Percentiles rank a stretch among this genome's conserved stretches.
phyloP scores from a whole-genome alignment of 1,140 invertebrate species.

The Lineus longissimus region DNA sequence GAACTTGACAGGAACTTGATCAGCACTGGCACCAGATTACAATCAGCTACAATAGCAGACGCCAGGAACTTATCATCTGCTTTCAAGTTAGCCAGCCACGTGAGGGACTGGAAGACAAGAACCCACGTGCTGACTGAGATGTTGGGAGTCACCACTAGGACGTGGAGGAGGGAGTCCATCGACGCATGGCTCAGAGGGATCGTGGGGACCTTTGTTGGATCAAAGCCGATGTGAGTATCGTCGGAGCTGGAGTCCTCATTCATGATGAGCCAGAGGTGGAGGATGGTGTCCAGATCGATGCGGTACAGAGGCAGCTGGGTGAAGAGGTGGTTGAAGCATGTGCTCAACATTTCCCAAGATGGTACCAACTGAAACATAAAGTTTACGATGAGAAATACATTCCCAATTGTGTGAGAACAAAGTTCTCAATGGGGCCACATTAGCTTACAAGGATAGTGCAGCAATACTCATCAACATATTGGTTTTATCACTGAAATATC shows the following conservation, averaged over 20 bases:
- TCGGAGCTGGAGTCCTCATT: slow-evolving; percentile 55
- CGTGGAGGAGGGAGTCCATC: slow-evolving; percentile 67
- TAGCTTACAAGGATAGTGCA: too few species aligned
- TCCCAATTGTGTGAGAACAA: too few species aligned
- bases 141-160: slow-evolving; percentile 63
- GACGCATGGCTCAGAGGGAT: slow-evolving; percentile 69
- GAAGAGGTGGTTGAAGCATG: slow-evolving; percentile 69
- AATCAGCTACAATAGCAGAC: slow-evolving; percentile 64
- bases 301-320: slow-evolving; percentile 59
- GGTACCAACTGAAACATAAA: slow-evolving; percentile 27
- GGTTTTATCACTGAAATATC: too few species aligned
- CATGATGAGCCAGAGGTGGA: slow-evolving; percentile 79
- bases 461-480: too few species aligned
- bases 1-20: slow-evolving; percentile 61
- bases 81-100: slow-evolving; percentile 43
- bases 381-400: neutral
- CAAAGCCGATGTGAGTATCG: slow-evolving; percentile 28
- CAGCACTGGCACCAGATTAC: slow-evolving; percentile 69
- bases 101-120: slow-evolving; percentile 65
- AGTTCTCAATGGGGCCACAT: too few species aligned
- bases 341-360: slow-evolving; percentile 62
- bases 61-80: slow-evolving; percentile 52
- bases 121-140: slow-evolving; percentile 72
- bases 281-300: slow-evolving; percentile 71
- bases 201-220: slow-evolving; percentile 63